Base-by-base conservation (phyloP, 2,797 vertebrate species). In the Hipposideros larvatus region DNA sequence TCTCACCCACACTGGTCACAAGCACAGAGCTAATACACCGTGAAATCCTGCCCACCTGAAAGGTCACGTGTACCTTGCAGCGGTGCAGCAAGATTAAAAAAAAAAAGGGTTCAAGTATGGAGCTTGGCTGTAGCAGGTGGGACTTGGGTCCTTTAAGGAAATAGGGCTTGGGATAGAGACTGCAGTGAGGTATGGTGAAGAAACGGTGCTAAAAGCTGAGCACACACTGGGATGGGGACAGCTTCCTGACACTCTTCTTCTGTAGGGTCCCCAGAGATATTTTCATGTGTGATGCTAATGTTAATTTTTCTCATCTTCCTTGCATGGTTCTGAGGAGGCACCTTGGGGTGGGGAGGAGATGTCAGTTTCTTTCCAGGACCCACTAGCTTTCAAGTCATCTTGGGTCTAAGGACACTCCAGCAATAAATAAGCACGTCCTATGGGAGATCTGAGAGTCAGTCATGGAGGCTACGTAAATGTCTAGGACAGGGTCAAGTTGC, bases 231-330 rank as follows among this genome's bases (percentile, higher is more conserved):
- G 53, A 37, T 31, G 14, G 15, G 7, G 41, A 59, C 5, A 22
- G 41, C 55, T 51, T 83, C 51, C 61, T 19, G 66, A 88, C 11
- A 2, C 70, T 2, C 3, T 10, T 24, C 55, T 31, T 48, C 59
- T 48, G 24, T 4, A 31, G 8, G 59, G 24, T 37, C 43, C 18
- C 24, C 7, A 7, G 31, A 31, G n/a, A 7, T 3, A 9, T 9
- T 24, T 11, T 22, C 22, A 0, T 0, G 0, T 43, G 41, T 15
- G 4, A 1, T 37, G 34, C 48, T 9, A 46, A 4, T 14, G 66
- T 26, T 90, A 4, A 5, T 8, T 7, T 21, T 24, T 61, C 73
- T 94, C 22, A 19, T 75, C 48, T 68, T 34, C 55, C 11, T 7
- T 48, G 14, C 26, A n/a, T 4, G 21, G 63, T 77, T 85, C 87